phyloP scores from a whole-genome alignment of 2,888 invertebrate species.

The Pandemis cinnamomeana region DNA sequence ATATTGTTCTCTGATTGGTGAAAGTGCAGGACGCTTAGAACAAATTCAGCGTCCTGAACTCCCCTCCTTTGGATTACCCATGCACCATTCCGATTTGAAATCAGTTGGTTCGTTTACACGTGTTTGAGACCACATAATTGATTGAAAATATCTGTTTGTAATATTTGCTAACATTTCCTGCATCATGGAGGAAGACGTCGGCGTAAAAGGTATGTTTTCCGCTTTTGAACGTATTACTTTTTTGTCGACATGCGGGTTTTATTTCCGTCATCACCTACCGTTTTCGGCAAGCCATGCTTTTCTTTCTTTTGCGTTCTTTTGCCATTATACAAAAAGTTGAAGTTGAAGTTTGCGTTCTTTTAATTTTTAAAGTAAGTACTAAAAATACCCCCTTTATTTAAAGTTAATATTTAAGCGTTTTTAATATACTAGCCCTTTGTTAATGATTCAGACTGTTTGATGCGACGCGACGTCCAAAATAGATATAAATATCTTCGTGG shows the following conservation, averaged over 20 bases:
- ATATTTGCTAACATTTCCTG: conserved; percentile 20
- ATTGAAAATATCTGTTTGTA: conserved; percentile 42
- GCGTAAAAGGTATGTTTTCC: conserved; percentile 63
- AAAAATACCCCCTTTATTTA: not conserved
- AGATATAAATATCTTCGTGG: conserved; percentile 9
- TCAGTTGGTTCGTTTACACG: conserved; percentile 63
- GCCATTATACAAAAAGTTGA: too few relatives aligned
- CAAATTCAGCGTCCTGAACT: conserved; percentile 32
- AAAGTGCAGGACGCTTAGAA: conserved; percentile 8
- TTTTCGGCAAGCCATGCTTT: conserved; percentile 34
- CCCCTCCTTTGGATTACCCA: conserved; percentile 57
- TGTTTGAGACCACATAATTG: conserved; percentile 58
- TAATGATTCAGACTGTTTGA: not conserved
- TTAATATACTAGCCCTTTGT: conserved; percentile 3
- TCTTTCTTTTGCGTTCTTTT: conserved; percentile 15
- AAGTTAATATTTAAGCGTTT: not conserved
- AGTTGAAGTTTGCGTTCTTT: conserved; percentile 17
- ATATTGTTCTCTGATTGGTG: conserved; percentile 24
- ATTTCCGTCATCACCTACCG: conserved; percentile 14
- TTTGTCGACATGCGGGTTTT: conserved; percentile 22
- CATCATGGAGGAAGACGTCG: conserved; percentile 71
- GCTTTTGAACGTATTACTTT: not conserved
- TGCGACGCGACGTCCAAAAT: conserved; percentile 2
- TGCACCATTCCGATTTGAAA: conserved; percentile 64
- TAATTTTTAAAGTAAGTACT: not conserved